Evolutionary conservation across 2,113 vertebrate species (phyloP).

Genomic region (Thunnus thynnus): DNA sequence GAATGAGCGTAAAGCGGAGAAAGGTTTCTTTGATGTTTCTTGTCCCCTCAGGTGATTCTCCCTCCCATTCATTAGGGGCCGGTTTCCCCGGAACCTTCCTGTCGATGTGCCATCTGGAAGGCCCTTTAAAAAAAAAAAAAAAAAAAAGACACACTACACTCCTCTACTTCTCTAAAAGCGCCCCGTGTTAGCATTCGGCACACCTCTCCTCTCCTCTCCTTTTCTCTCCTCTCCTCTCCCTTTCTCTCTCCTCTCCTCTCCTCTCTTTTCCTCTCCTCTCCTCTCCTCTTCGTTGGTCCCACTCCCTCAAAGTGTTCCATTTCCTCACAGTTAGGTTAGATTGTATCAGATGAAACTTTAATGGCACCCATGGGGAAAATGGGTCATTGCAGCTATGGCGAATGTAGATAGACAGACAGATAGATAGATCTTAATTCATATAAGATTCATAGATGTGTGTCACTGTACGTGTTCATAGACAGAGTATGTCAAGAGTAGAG

Average conservation of each 20-base stretch:
- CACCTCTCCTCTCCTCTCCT: not conserved
- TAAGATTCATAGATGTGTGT: not conserved
- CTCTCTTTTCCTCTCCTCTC: not conserved
- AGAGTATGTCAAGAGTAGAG: no score
- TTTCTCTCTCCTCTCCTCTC: not conserved
- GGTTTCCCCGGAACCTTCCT: constrained; percentile 73
- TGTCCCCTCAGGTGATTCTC: constrained; percentile 83
- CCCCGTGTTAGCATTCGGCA: constrained; percentile 31
- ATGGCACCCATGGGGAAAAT: constrained; percentile 57
- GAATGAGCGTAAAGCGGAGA: constrained; percentile 37
- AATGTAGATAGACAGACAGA: constrained; percentile 4
- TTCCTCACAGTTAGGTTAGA: constrained; percentile 46
- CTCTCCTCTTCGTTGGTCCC: constrained; percentile 23
- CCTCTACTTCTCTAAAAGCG: constrained; percentile 47
- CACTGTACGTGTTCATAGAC: no score
- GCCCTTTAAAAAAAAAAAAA: constrained; percentile 69
- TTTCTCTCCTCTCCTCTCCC: not conserved
- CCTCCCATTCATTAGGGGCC: constrained; percentile 82
- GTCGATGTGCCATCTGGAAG: constrained; percentile 77
- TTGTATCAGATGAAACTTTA: constrained; percentile 60
- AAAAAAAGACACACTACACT: constrained; percentile 43
- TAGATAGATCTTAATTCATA: not conserved
- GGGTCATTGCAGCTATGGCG: constrained; percentile 41
- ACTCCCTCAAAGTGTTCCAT: constrained; percentile 38
- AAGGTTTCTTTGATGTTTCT: constrained; percentile 80